Evolutionary conservation across 2,888 invertebrate genomes (phyloP).

Genomic region (Mythimna lalbum): DNA sequence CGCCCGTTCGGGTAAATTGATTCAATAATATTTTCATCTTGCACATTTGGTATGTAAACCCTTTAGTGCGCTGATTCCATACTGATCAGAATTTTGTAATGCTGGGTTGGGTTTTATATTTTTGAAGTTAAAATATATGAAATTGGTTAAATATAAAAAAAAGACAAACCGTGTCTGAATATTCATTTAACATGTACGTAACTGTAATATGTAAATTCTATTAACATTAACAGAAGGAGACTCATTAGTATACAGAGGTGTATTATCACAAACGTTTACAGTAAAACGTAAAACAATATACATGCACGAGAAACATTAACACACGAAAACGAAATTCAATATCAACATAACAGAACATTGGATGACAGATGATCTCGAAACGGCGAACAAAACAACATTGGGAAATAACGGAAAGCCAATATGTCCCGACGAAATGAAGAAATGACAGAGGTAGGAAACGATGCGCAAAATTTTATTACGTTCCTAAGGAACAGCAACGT

Average conservation of each 20-base stretch:
- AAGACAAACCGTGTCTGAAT: too few relatives aligned
- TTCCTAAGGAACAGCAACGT: constrained; percentile 66
- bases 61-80: constrained; percentile 2
- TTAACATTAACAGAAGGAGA: neutral
- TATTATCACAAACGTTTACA: neutral
- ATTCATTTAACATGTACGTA: neutral
- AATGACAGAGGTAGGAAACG: constrained; percentile 62
- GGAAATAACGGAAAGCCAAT: constrained; percentile 55
- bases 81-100: constrained; percentile 14
- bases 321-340: constrained; percentile 45
- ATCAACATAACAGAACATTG: constrained; percentile 41
- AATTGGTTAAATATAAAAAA: too few relatives aligned
- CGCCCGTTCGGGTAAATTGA: constrained; percentile 79
- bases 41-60: constrained; percentile 65
- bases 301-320: constrained; percentile 1
- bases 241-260: neutral
- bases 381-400: constrained; percentile 34
- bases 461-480: constrained; percentile 71
- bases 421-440: constrained; percentile 60
- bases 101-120: neutral
- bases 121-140: neutral
- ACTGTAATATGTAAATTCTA: neutral
- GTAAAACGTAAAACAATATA: constrained; percentile 25
- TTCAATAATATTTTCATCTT: constrained; percentile 79
- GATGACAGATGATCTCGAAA: constrained; percentile 45